A percentile compares a stretch with the other conserved stretches of the same genome.
These are phyloP conservation scores for Mormyrus iriodes DNA, from an alignment of 2,113 vertebrate species.

Conservation along the genomic window DNA sequence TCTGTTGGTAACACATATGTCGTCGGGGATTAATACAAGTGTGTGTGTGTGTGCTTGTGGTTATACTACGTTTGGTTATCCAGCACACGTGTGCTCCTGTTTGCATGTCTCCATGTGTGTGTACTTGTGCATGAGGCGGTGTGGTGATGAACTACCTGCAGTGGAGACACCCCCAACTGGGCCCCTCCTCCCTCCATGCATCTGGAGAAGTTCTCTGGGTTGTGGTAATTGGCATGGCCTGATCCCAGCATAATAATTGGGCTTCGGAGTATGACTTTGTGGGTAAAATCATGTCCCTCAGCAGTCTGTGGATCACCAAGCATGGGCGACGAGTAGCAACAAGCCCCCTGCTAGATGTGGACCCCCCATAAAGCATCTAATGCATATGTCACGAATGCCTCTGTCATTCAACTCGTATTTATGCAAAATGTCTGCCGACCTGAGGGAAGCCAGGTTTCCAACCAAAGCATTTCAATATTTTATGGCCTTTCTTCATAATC, in stretches of 20 bases:
- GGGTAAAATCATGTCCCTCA: conserved; percentile 39
- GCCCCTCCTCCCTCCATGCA: conserved; percentile 43
- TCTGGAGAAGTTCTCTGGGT: conserved; percentile 54
- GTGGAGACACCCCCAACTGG: conserved; percentile 9
- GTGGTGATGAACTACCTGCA: conserved; percentile 23
- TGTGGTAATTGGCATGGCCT: conserved; percentile 55
- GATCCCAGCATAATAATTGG: conserved; percentile 55
- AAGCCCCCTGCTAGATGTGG: background rate
- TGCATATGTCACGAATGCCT: background rate
- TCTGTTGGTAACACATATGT: conserved; percentile 25
- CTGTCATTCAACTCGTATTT: background rate
- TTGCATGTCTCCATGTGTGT: conserved; percentile 4
- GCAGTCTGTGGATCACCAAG: conserved; percentile 14
- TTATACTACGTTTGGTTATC: background rate
- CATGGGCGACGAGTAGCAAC: background rate
- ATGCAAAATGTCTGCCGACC: background rate
- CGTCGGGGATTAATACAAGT: conserved; percentile 32
- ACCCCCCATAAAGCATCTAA: background rate
- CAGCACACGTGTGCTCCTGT: conserved; percentile 22
- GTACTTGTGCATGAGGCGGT: conserved; percentile 24
- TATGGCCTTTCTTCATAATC: background rate
- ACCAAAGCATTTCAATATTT: background rate
- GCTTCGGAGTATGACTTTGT: conserved; percentile 52
- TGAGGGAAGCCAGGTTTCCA: background rate
- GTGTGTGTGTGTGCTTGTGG: conserved; percentile 15